Evolutionary conservation across 2,888 invertebrate genomes (phyloP).

Genomic region (Willowsia nigromaculata): DNA sequence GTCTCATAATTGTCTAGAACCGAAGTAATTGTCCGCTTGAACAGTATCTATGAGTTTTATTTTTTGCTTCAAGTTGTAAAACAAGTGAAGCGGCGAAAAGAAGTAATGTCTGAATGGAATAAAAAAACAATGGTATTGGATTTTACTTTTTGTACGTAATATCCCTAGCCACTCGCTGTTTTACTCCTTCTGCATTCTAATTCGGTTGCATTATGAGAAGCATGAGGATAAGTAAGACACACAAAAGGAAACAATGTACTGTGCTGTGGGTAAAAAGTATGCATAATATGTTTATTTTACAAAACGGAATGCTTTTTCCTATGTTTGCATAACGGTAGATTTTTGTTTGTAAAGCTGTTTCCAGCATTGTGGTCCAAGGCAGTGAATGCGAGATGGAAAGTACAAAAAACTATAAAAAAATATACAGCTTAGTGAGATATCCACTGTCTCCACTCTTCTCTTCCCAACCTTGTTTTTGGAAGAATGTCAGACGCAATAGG

Average conservation of each 20-base stretch:
- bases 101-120: neutral
- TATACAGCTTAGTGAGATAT: neutral
- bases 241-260: neutral
- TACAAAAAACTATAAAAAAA: conserved; percentile 45
- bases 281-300: neutral
- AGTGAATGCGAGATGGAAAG: neutral
- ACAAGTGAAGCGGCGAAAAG: neutral
- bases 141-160: neutral
- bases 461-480: neutral
- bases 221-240: neutral
- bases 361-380: neutral
- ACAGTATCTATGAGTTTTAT: neutral
- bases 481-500: neutral
- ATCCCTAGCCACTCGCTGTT: neutral
- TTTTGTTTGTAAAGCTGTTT: conserved; percentile 52
- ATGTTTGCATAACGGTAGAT: conserved; percentile 41
- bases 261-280: neutral
- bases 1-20: conserved; percentile 3
- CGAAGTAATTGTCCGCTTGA: neutral
- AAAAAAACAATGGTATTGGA: neutral
- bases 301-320: conserved; percentile 13
- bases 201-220: conserved; percentile 22
- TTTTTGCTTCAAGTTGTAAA: neutral
- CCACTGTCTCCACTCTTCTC: neutral
- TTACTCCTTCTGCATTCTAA: conserved; percentile 5